Evolutionary conservation across 2,888 invertebrate genomes (phyloP), one percentile per base, ranked within the genome.

Genomic region (Drosophila meridionalis): DNA sequence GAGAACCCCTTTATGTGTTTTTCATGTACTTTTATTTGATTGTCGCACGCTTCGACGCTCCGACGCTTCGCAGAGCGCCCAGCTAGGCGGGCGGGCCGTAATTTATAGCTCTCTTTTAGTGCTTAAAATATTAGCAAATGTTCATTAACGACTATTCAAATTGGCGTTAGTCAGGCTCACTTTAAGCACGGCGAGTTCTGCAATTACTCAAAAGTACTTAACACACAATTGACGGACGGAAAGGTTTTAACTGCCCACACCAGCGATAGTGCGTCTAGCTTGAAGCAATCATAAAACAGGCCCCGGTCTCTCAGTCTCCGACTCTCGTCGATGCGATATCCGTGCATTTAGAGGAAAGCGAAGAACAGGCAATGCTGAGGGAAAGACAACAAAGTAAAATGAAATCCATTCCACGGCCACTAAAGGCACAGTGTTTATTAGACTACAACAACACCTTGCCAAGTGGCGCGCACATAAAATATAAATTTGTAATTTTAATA

Each of bases 11-110:
- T 89, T 88, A 86, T 86, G 89, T 83, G 89, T 83, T 88, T 86
- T 86, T 88, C 85, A 83, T 88, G 89, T 89, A 89, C 84, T 89
- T 86, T 86, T 86, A 86, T 86, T 86, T 89, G 89, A 87, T 86
- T 89, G 85, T 86, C 85, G 85, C 85, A 86, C 89, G 85, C 85
- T 87, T 89, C 84, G 79, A 69, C 81, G 85, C 85, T 87, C 87
- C 84, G 79, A 69, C 81, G 86, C 81, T 73, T 73, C 62, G 20
- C 62, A 36, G 63, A 34, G 36, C 12, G 26, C 7, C 40, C 34
- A 48, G 45, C 28, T 20, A 4, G 52, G 9, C 12, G 53, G 30
- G 12, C 8, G 14, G 34, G 32, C 38, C 50, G 45, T 61, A 72
- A 82, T 86, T 88, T 80, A 87, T 88, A 71, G 78, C 87, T 59